A percentile compares a stretch with the other conserved stretches of the same genome.
phyloP scores from a whole-genome alignment of 2,113 vertebrate genomes.

The Rhegmatorhina hoffmannsi region DNA sequence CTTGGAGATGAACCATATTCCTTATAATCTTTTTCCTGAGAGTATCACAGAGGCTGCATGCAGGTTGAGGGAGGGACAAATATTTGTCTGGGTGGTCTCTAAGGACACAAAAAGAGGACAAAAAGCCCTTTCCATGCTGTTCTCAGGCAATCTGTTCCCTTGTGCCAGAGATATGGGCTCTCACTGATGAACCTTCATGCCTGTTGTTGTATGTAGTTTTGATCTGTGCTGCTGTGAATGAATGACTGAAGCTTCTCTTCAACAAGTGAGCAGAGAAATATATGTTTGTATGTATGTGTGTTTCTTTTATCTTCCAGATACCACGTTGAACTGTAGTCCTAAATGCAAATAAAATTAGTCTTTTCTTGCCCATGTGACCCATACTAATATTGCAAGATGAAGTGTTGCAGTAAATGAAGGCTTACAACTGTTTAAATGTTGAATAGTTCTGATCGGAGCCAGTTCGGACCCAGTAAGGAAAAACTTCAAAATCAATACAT shows the following conservation, averaged over 20 bases:
- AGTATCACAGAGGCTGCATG: not conserved
- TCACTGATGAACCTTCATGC: not conserved
- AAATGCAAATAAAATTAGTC: not conserved
- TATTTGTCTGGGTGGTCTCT: not conserved
- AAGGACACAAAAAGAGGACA: fast-evolving
- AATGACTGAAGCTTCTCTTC: not conserved
- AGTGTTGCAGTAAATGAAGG: not conserved
- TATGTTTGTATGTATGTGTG: fast-evolving
- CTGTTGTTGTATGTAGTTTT: not conserved
- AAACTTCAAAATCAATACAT: not conserved
- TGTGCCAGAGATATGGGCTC: not conserved
- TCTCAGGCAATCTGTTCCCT: not conserved
- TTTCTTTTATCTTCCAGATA: not conserved
- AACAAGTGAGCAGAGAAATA: not conserved
- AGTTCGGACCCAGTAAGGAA: not conserved
- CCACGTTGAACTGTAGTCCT: not conserved
- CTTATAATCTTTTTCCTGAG: not conserved
- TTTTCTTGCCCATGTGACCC: not conserved
- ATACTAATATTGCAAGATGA: not conserved
- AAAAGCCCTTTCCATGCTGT: not conserved
- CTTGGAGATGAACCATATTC: not conserved
- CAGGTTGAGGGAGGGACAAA: not conserved
- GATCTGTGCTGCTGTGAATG: not conserved
- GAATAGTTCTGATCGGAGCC: not conserved
- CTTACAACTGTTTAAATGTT: not conserved